Evolutionary conservation across 2,113 vertebrate genomes (phyloP), one percentile per base, ranked within the genome.

Genomic region (Datnioides undecimradiatus): DNA sequence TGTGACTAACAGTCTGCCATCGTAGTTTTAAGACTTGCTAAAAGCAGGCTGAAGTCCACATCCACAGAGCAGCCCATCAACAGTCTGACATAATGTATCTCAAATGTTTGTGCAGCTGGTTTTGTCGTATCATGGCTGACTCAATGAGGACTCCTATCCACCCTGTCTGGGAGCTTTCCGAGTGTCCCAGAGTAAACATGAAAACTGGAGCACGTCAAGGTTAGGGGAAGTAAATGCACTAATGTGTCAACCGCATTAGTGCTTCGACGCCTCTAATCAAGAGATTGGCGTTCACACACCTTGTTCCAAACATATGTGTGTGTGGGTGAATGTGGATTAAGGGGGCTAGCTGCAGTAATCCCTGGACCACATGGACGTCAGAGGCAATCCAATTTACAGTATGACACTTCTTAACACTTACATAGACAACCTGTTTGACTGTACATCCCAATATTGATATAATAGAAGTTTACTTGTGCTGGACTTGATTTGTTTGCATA

Each of bases 371-470:
- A 90, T 90, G 86, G 89, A 90, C 77, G 16, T 82, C 80, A 79
- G 70, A 86, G 67, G 41, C 67, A 92, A 92, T 92, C 90, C 90
- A 85, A 89, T 91, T 91, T 89, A 88, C 82, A 68, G 67, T 71
- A 79, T 41, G 75, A 79, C 79, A 79, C 46, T 73, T 46, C 77
- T 87, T 83, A 86, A 63, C 75, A 68, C 83, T 74, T 73, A 25
- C 55, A 69, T 27, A 71, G n/a, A 65, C 79, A 84, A 72, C 71
- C 48, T 81, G 73, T 40, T 73, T 66, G 10, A 46, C 46, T 59
- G 8, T 49, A 29, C 62, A 68, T 63, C 57, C 13, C 57, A 80
- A 34, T 70, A 64, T 43, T 60, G 19, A 31, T 45, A 72, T 17
- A 31, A n/a, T 19, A 16, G 21, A 31, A 11, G 17, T 48, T 0